phyloP scores from a whole-genome alignment of 2,888 invertebrate species.

The Corbicula japonica region DNA sequence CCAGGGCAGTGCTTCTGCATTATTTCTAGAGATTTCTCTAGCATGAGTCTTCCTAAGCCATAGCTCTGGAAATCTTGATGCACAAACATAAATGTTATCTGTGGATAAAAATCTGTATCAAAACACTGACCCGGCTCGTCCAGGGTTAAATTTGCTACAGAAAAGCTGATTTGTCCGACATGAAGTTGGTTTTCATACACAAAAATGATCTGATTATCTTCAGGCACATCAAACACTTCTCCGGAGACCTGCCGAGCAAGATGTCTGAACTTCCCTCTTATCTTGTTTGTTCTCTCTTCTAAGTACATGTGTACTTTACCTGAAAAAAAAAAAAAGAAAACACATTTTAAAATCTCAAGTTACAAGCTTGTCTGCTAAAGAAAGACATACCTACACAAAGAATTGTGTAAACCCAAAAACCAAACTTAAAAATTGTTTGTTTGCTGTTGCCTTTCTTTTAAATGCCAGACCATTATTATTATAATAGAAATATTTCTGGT shows the following conservation, averaged over 20 bases:
- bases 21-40: slow-evolving; percentile 58
- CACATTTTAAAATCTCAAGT: background rate
- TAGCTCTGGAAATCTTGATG: slow-evolving; percentile 68
- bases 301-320: slow-evolving; percentile 34
- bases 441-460: too few species aligned
- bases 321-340: slow-evolving; percentile 30
- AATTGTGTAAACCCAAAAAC: too few species aligned
- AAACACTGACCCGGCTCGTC: slow-evolving; percentile 56
- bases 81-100: slow-evolving; percentile 74
- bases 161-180: slow-evolving; percentile 68
- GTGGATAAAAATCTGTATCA: slow-evolving; percentile 68
- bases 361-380: slow-evolving; percentile 23
- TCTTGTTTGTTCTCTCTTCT: slow-evolving; percentile 46
- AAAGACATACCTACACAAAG: slow-evolving; percentile 14
- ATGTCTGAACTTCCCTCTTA: slow-evolving; percentile 68
- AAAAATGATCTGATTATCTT: slow-evolving; percentile 69
- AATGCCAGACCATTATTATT: too few species aligned
- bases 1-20: slow-evolving; percentile 45
- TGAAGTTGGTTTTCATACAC: slow-evolving; percentile 58
- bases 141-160: slow-evolving; percentile 45
- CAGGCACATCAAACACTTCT: slow-evolving; percentile 74
- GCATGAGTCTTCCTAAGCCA: slow-evolving; percentile 66
- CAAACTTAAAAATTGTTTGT: too few species aligned
- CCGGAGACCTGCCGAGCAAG: slow-evolving; percentile 74
- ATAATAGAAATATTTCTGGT: too few species aligned